Evolutionary conservation across 2,113 vertebrate genomes (phyloP).

Genomic region (Mormoops blainvillei): DNA sequence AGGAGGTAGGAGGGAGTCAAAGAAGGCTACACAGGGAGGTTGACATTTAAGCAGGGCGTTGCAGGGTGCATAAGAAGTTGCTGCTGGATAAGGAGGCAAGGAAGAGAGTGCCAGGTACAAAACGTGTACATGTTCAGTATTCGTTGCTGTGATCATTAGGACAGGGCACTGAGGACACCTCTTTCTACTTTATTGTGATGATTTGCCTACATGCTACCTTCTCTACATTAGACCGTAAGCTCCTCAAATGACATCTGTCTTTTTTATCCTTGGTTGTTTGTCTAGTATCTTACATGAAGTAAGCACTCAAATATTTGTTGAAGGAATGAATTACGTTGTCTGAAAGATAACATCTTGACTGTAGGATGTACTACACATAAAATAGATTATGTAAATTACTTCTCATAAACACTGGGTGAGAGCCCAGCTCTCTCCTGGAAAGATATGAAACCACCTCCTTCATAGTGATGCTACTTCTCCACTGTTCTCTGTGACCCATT

Average conservation of each 20-base stretch:
- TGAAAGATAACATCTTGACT: neutral
- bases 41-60: neutral
- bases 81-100: neutral
- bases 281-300: neutral
- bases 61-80: neutral
- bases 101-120: neutral
- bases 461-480: neutral
- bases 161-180: neutral
- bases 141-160: neutral
- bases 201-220: neutral
- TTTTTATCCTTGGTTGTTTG: neutral
- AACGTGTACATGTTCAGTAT: neutral
- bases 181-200: neutral
- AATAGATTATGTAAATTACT: neutral
- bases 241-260: neutral
- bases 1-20: neutral
- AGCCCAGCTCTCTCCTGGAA: neutral
- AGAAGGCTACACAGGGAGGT: neutral
- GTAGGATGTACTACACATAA: neutral
- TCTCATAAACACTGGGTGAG: neutral
- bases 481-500: neutral
- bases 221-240: neutral
- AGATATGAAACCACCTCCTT: neutral
- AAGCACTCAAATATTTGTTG: slow-evolving; percentile 24
- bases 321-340: slow-evolving; percentile 25